Base-by-base conservation (phyloP, 2,888 invertebrate genomes). In the Campopleginae sp. region DNA sequence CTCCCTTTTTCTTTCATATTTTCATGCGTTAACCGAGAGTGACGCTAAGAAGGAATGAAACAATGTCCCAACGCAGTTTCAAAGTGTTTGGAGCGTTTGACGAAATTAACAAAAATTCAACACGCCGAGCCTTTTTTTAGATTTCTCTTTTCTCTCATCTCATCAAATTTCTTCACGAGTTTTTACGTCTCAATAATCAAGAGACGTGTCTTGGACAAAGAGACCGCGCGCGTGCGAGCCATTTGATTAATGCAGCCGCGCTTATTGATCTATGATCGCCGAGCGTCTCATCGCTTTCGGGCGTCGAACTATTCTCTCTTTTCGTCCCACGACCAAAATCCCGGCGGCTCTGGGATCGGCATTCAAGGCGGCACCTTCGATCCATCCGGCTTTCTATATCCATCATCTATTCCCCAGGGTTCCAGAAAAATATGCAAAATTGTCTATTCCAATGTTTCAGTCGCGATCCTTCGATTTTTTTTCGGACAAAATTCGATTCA, bases 211-310 rank as follows among this genome's bases (percentile, higher is more conserved):
- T 46, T 44, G n/a, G 63, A 17, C 38, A 38, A 58, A 72, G 42
- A 42, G 58, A 46, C 46, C 19, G n/a, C 44, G 74, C 63, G 66
- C 51, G 51, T 10, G 19, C 51, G 19, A 51, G 19, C 19, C 19
- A 10, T 38, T 61, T 86, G 86, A 87, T 87, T 86, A 84, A 87
- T 87, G 85, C 82, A 63, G 70, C 42, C 46, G 68, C 83, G 68
- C 83, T 86, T 77, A 82, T 70, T 78, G 84, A 87, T 86, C 87
- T 84, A 77, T 80, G 80, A 87, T 81, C 84, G 85, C 78, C 77
- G 80, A 84, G 82, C 78, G 54, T 82, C 77, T 42, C 38, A 8
- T 38, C 31, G 46, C 27, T 17, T 63, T 75, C n/a, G 51, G 65
- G 19, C 17, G 19, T 68, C 44, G 44, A 44, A 44, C 44, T 44